These are phyloP conservation scores for Andrena chrysosceles DNA, from an alignment of 2,888 invertebrate genomes.

Conservation along the genomic window DNA sequence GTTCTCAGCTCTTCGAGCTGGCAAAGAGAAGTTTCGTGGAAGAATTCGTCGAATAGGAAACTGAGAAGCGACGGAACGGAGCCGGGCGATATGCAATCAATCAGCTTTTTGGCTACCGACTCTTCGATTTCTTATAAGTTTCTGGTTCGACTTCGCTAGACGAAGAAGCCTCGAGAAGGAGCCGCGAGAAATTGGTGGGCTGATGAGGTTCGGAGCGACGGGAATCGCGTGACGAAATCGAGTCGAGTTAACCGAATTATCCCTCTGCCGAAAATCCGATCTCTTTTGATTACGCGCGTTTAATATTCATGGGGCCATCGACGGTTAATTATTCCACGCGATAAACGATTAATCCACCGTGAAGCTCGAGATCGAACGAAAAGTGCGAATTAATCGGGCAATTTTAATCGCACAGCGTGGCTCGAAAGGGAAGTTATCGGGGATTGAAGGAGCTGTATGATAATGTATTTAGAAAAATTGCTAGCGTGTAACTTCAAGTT, in stretches of 20 bases:
- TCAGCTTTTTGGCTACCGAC: neutral
- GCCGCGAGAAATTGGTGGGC: neutral
- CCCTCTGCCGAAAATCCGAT: conserved; percentile 50
- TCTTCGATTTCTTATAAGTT: neutral
- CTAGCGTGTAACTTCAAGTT: neutral
- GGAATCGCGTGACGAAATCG: conserved; percentile 33
- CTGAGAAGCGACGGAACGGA: too few relatives aligned
- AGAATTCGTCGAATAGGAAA: too few relatives aligned
- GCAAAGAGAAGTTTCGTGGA: too few relatives aligned
- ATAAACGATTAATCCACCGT: conserved; percentile 55
- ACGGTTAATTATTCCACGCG: conserved; percentile 62
- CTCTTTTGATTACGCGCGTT: conserved; percentile 62
- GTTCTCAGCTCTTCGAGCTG: too few relatives aligned
- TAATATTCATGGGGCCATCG: conserved; percentile 59
- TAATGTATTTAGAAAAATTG: neutral
- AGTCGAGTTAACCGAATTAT: conserved; percentile 58
- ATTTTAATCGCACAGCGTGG: conserved; percentile 26
- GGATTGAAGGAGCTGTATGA: neutral
- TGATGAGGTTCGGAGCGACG: conserved; percentile 4
- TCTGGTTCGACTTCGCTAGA: neutral
- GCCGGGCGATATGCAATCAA: too few relatives aligned
- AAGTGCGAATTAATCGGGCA: conserved; percentile 29
- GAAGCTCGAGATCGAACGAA: conserved; percentile 41
- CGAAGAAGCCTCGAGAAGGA: too few relatives aligned
- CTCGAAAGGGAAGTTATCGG: neutral